Percentiles rank a stretch among this genome's conserved stretches.
Evolutionary conservation across 2,888 invertebrate genomes (phyloP).

Genomic region (Onthophagus sagittarius): DNA sequence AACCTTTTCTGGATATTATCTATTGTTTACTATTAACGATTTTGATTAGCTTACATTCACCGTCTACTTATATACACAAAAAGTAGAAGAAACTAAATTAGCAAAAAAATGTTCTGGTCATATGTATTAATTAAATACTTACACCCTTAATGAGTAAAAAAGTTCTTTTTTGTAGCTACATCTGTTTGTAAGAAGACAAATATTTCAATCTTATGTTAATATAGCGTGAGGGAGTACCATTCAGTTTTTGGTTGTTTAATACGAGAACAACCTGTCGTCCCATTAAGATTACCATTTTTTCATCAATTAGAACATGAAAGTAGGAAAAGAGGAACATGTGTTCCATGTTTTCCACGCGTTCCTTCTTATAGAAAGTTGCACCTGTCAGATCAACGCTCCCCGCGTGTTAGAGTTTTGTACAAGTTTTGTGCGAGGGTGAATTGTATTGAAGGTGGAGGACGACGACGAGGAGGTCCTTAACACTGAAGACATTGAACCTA

Average conservation of each 20-base stretch:
- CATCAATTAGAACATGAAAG: slow-evolving; percentile 10
- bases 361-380: slow-evolving; percentile 1
- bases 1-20: too few relatives aligned
- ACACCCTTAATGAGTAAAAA: too few relatives aligned
- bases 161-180: neutral
- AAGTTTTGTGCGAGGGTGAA: neutral
- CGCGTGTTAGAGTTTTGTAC: neutral
- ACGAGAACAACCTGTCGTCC: neutral
- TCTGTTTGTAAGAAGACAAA: neutral
- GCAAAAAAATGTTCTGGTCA: too few relatives aligned
- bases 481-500: slow-evolving; percentile 23
- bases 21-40: too few relatives aligned
- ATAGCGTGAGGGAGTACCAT: neutral
- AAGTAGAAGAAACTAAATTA: too few relatives aligned
- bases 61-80: too few relatives aligned
- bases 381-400: neutral
- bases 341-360: neutral
- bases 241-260: neutral
- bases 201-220: neutral
- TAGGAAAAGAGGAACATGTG: slow-evolving; percentile 1
- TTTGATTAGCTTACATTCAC: too few relatives aligned
- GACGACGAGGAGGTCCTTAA: neutral
- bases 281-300: slow-evolving; percentile 11
- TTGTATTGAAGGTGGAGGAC: neutral
- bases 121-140: too few relatives aligned